Evolutionary conservation across 2,888 invertebrate genomes (phyloP), one percentile per base, ranked within the genome.

Genomic region (Trachelus stipa): DNA sequence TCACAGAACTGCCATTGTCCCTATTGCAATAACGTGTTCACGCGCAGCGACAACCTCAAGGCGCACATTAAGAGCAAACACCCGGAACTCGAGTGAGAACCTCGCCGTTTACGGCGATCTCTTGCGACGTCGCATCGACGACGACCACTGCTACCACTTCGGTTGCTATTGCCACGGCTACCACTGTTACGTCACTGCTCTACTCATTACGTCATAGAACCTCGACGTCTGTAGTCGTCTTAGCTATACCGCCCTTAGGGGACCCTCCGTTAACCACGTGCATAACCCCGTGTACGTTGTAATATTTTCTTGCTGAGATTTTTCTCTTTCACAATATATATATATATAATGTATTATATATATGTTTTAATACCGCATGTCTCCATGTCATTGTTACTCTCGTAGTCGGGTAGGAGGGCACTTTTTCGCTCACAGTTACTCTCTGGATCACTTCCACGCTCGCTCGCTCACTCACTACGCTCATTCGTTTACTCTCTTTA

Each of bases 41-140:
- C 95, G 73, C 92, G 95, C 81, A 95, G 94, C 82, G 95, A 95
- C 89, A 95, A 95, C 90, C 93, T 94, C 87, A 95, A 95, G 91
- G 93, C 94, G 79, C 95, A 95, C 90, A 93, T 95, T 83, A 93
- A 93, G 85, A 93, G 93, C 91, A 95, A 95, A 90, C 95, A 95
- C 89, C 83, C 82, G 34, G 84, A 79, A 79, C 69, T 83, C 69
- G 68, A 37, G n/a, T 71, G 74, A 71, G 33, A 71, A 31, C 9
- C 31, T 71, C 71, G 71, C 6, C 30, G 15, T 30, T 34, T 9
- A 23, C 74, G 23, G 11, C 23, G 31, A 33, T 30, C 6, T 40
- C 12, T 9, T 11, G 69, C n/a, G 30, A 4, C 71, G 71, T 31
- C 30, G 40, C 23, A 23, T 40, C 40, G 2, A 23, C 15, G 56